Conservation (phyloP, 2,113 vertebrate genomes). For the Oreotragus oreotragus region DNA sequence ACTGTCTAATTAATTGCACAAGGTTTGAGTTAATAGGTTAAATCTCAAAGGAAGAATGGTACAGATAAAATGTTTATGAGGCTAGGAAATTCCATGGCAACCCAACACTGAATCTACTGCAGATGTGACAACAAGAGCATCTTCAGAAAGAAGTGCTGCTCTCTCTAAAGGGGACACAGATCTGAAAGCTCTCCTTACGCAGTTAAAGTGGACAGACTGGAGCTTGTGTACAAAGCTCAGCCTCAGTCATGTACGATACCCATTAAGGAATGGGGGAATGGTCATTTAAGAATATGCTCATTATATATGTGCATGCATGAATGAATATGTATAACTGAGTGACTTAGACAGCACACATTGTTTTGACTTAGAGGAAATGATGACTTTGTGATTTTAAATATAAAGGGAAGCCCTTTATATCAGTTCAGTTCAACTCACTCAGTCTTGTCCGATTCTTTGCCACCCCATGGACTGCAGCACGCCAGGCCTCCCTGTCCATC, state of each 20-base stretch:
- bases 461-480: rapidly evolving
- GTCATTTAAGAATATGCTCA: neutral
- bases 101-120: neutral
- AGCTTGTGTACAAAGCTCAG: neutral
- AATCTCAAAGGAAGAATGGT: neutral
- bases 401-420: neutral
- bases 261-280: neutral
- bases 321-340: neutral
- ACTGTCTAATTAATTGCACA: neutral
- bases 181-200: neutral
- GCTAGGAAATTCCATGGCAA: neutral
- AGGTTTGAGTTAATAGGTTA: neutral
- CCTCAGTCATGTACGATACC: neutral
- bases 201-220: neutral
- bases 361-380: neutral
- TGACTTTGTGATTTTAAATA: neutral
- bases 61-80: neutral
- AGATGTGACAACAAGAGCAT: neutral
- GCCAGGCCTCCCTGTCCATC: neutral
- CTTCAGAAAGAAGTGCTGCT: neutral
- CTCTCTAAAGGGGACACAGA: neutral
- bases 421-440: neutral
- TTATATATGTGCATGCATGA: neutral
- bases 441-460: rapidly evolving
- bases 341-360: neutral